Percentiles rank a stretch among this genome's conserved stretches.
phyloP scores from a whole-genome alignment of 2,888 invertebrate species.

The Melanotus villosus region DNA sequence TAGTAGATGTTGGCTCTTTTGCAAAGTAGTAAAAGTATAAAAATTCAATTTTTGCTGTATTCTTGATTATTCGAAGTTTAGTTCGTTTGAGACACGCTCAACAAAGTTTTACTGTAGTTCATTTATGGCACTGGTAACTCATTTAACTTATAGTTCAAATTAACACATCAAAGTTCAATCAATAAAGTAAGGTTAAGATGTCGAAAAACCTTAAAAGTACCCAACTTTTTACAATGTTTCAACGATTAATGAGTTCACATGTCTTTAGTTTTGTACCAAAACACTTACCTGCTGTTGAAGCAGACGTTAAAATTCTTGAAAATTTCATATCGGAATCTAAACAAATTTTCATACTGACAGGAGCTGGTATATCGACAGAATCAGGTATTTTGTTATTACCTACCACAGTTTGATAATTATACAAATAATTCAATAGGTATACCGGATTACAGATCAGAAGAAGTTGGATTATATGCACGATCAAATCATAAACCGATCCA shows the following conservation, averaged over 20 bases:
- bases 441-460: slow-evolving; percentile 94
- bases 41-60: no score
- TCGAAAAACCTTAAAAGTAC: background rate
- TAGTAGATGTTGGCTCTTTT: no score
- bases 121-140: no score
- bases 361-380: slow-evolving; percentile 97
- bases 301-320: slow-evolving; percentile 74
- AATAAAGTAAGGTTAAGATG: background rate
- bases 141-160: no score
- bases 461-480: slow-evolving; percentile 91
- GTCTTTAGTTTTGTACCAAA: slow-evolving; percentile 77
- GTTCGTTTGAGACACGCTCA: no score
- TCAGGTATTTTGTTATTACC: slow-evolving; percentile 72
- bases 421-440: slow-evolving; percentile 77
- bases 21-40: no score
- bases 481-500: slow-evolving; percentile 88
- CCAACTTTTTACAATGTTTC: background rate
- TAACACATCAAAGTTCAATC: no score
- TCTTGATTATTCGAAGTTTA: no score
- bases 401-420: slow-evolving; percentile 67
- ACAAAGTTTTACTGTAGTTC: no score
- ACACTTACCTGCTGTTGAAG: slow-evolving; percentile 75
- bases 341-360: slow-evolving; percentile 83
- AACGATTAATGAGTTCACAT: background rate
- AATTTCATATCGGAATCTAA: slow-evolving; percentile 73